Base-by-base conservation (phyloP, 2,113 vertebrate species). In the Ptilonorhynchus violaceus region DNA sequence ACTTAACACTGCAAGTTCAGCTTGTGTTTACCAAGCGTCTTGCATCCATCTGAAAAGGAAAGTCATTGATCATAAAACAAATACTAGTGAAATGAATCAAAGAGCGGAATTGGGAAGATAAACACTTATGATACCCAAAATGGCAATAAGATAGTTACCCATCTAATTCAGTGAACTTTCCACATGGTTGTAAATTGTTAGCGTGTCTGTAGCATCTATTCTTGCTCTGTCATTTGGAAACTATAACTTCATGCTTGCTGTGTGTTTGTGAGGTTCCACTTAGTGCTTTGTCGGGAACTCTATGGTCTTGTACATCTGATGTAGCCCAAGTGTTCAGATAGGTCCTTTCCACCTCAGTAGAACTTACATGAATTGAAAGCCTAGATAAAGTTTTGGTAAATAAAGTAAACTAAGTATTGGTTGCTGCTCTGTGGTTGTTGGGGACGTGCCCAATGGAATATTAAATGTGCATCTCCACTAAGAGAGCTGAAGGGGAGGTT, bases 181-280 rank as follows among this genome's bases (percentile, higher is more conserved):
- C 39, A 12, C 1, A 0, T 50, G 18, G 35, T 13, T 66, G 4
- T 76, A 14, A 10, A 0, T 20, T 16, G 25, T 56, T 60, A 42
- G 33, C 1, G 0, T 33, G 44, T 80, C 37, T 42, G 0, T 53
- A 56, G 50, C 20, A 46, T 66, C 13, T 17, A 0, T 58, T 62
- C 42, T 76, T 85, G 15, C n/a, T 72, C 35, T 68, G 44, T 50
- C 42, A 15, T 67, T 85, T 77, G 41, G 18, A 33, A 59, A 62
- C 17, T 49, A 2, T 19, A 37, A 56, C 22, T 56, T 85, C 0
- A 0, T 64, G 4, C 17, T 63, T 87, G 4, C 0, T 6, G 2
- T 1, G 0, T 39, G 37, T 60, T 47, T 25, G 10, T 66, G 47
- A 31, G 52, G 8, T 70, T 87, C 78, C 7, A 6, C 30, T 55